Evolutionary conservation across 2,113 vertebrate species (phyloP).

Genomic region (Columbina picui): DNA sequence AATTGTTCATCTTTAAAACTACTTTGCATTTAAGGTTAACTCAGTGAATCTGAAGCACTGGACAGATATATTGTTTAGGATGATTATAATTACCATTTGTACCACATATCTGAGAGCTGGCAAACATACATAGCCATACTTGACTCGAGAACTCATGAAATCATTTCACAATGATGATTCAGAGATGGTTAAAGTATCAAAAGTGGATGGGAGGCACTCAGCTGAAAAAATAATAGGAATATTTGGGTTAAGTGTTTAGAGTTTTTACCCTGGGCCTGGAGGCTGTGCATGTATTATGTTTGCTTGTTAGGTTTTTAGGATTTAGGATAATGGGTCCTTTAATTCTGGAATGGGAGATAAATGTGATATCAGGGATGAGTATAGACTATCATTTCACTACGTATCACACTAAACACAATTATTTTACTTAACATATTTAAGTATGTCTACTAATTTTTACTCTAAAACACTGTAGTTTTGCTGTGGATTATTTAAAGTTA

Average conservation of each 20-base stretch:
- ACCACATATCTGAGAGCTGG: conserved; percentile 51
- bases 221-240: background rate
- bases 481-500: background rate
- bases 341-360: background rate
- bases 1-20: conserved; percentile 82
- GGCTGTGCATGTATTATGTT: background rate
- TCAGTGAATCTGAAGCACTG: conserved; percentile 46
- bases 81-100: conserved; percentile 34
- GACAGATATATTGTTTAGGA: conserved; percentile 58
- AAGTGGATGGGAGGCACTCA: background rate
- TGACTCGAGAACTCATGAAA: conserved; percentile 27
- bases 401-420: background rate
- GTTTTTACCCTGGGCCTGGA: background rate
- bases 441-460: background rate
- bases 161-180: background rate
- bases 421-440: background rate
- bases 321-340: background rate
- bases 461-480: background rate
- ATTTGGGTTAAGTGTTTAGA: background rate
- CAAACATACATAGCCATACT: background rate
- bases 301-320: background rate
- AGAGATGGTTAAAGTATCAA: background rate
- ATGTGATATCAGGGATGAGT: background rate
- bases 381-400: background rate
- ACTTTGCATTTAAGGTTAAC: conserved; percentile 77